These are phyloP conservation scores for Sciurus vulgaris DNA, from an alignment of 2,797 vertebrate species.

Conservation along the genomic window DNA sequence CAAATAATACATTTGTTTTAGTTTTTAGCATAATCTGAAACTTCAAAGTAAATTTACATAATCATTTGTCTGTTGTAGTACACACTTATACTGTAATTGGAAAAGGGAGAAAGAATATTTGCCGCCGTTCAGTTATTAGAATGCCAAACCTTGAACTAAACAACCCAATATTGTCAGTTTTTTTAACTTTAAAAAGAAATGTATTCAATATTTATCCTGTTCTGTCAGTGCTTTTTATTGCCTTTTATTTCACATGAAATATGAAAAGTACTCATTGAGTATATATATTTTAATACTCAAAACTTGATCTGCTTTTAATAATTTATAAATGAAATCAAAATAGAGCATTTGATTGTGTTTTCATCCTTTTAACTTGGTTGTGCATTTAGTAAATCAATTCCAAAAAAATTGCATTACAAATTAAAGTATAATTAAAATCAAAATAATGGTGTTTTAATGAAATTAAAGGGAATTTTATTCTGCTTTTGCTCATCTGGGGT, in stretches of 20 bases:
- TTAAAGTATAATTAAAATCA: conserved; percentile 54
- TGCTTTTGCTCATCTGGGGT: background rate
- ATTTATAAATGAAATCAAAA: conserved; percentile 66
- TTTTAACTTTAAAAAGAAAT: conserved; percentile 58
- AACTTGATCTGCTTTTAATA: conserved; percentile 77
- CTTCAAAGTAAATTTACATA: conserved; percentile 83
- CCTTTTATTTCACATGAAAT: conserved; percentile 78
- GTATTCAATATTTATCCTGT: conserved; percentile 80
- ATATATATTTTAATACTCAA: conserved; percentile 40
- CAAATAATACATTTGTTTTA: conserved; percentile 86
- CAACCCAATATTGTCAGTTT: conserved; percentile 69
- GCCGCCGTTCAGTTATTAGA: conserved; percentile 75
- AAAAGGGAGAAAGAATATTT: conserved; percentile 78
- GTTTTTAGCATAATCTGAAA: conserved; percentile 82
- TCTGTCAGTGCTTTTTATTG: conserved; percentile 70
- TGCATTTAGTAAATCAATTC: conserved; percentile 41
- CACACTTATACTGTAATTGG: conserved; percentile 69
- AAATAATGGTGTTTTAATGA: background rate
- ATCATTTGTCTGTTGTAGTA: conserved; percentile 56
- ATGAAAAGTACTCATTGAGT: conserved; percentile 59
- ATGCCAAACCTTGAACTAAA: conserved; percentile 75
- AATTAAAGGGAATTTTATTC: conserved; percentile 22
- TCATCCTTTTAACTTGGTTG: background rate
- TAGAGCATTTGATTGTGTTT: conserved; percentile 48
- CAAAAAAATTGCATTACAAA: conserved; percentile 51